Evolutionary conservation across 2,888 invertebrate species (phyloP), one percentile per base, ranked within the genome.

Genomic region (Heliconius charithonia): DNA sequence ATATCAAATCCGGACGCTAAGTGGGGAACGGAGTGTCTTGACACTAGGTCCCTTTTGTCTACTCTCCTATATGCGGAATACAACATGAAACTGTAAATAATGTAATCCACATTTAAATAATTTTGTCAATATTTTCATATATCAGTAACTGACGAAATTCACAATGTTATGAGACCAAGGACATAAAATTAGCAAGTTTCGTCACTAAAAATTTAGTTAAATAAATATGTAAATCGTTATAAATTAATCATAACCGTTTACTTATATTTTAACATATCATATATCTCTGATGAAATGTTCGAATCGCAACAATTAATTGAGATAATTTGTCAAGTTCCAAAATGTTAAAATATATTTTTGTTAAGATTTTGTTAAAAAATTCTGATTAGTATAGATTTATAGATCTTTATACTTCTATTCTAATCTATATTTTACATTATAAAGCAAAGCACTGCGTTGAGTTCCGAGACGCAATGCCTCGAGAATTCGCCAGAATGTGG

Each of bases 171-270:
- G 13, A 72, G 32, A 56, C 51, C 71, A 56, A 71, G 71, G 71
- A 51, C 51, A 12, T 25, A 19, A 71, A 51, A 19, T 29, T 27
- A 67, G 67, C 41, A n/a, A 72, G 13, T 72, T 71, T 71, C 71
- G 32, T 72, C 56, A 59, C 29, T 4, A 25, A 25, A 41, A 25
- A 63, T 63, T 32, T 41, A 27, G 59, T 62, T 62, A 25, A 71
- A 51, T 56, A 29, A 51, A 75, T 76, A 76, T 76, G 76, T 51
- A 51, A 76, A 76, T 76, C 19, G 45, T n/a, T 45, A 59, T 16
- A 29, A 70, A 70, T 63, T 70, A 62, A 70, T 76, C 76, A 62
- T 70, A 62, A 76, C 27, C 62, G 62, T 59, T 71, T 71, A 70
- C 41, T 29, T 45, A 13, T 41, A 67, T 67, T 37, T 37, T 37